Evolutionary conservation across 2,113 vertebrate genomes (phyloP).

Genomic region (Lanius ludovicianus): DNA sequence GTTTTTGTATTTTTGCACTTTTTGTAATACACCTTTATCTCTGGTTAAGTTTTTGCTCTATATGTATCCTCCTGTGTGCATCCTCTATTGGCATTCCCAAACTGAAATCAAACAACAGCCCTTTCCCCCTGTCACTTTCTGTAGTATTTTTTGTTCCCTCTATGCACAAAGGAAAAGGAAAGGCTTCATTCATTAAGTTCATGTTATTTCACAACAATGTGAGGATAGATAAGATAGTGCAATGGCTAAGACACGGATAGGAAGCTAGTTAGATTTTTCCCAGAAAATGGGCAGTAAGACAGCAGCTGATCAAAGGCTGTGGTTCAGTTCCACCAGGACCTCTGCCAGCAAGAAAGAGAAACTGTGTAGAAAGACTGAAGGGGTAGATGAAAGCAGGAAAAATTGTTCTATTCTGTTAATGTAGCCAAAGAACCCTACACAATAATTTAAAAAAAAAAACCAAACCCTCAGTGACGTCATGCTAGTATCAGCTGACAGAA

Average conservation of each 20-base stretch:
- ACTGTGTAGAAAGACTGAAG: rapidly evolving
- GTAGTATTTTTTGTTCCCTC: not conserved
- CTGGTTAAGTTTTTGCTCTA: not conserved
- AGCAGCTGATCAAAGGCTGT: not conserved
- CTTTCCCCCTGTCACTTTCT: not conserved
- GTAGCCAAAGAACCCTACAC: not conserved
- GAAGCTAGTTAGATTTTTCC: not conserved
- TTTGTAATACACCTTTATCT: not conserved
- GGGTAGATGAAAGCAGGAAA: not conserved
- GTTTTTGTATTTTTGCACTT: not conserved
- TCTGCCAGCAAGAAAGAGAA: not conserved
- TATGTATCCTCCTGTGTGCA: not conserved
- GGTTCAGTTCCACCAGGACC: not conserved
- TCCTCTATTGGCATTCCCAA: not conserved
- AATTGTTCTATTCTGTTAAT: not conserved
- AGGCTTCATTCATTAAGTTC: rapidly evolving
- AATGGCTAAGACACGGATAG: not conserved
- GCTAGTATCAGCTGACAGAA: not conserved
- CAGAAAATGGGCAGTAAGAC: not conserved
- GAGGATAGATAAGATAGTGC: not conserved
- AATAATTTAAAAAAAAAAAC: not conserved
- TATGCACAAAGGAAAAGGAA: not conserved
- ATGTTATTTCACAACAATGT: not conserved
- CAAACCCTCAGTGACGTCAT: not conserved
- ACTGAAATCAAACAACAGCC: not conserved